These are phyloP conservation scores for Channa maculata DNA, from an alignment of 2,113 vertebrate species.

Conservation along the genomic window DNA sequence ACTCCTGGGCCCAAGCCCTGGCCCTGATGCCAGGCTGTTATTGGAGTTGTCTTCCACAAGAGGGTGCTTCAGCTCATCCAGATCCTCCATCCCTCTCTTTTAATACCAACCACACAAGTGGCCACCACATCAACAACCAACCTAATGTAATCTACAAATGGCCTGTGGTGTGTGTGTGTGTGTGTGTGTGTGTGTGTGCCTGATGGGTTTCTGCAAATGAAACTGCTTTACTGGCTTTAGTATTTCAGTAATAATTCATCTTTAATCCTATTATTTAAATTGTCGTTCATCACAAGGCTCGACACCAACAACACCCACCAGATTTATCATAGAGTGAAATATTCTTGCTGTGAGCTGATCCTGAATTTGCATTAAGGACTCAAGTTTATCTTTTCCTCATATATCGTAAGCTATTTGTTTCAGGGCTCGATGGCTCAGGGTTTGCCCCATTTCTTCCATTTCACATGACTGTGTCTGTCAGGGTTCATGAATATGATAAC, in stretches of 20 bases:
- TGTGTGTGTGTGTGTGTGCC: constrained; percentile 36
- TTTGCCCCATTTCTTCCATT: constrained; percentile 52
- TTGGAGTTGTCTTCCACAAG: constrained; percentile 76
- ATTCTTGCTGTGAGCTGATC: constrained; percentile 5
- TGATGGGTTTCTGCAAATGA: constrained; percentile 49
- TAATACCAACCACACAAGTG: constrained; percentile 30
- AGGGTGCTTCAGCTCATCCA: constrained; percentile 84
- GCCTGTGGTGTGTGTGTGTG: constrained; percentile 35
- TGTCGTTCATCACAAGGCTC: constrained; percentile 48
- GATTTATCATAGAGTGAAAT: constrained; percentile 44
- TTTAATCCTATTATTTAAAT: constrained; percentile 75
- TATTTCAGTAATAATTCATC: constrained; percentile 70
- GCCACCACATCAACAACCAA: constrained; percentile 62
- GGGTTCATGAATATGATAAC: constrained; percentile 69
- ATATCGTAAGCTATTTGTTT: constrained; percentile 64
- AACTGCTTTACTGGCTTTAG: constrained; percentile 60
- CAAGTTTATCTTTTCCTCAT: constrained; percentile 44
- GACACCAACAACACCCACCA: constrained; percentile 27
- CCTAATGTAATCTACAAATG: constrained; percentile 58
- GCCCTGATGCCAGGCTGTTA: constrained; percentile 31
- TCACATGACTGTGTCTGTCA: constrained; percentile 60
- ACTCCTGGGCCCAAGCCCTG: constrained; percentile 23
- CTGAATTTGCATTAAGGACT: constrained; percentile 21
- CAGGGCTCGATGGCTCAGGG: constrained; percentile 32
- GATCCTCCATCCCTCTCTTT: constrained; percentile 76